Conservation (phyloP, 1,140 invertebrate species). For the Homarus americanus region DNA sequence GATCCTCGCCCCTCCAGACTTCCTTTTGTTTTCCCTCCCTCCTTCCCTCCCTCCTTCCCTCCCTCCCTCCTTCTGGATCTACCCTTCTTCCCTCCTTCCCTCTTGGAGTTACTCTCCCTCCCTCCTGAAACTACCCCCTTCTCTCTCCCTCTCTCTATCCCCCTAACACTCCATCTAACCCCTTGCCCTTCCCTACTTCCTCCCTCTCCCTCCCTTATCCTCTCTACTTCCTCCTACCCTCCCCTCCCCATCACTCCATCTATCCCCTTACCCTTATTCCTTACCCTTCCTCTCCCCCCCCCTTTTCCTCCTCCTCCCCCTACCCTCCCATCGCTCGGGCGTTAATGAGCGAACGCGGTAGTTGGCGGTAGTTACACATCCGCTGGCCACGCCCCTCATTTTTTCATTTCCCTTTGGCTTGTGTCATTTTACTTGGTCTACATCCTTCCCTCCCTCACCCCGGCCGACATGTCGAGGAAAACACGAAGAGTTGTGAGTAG, state of each 20-base stretch:
- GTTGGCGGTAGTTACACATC: conserved; percentile 55
- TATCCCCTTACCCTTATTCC: no score
- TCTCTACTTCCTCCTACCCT: not conserved
- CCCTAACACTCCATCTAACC: not conserved
- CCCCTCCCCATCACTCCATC: not conserved
- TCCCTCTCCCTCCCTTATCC: not conserved
- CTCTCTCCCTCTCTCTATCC: conserved; percentile 11
- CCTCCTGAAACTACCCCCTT: no score
- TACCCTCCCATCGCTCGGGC: conserved; percentile 1
- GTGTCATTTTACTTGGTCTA: not conserved
- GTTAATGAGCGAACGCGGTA: conserved; percentile 57
- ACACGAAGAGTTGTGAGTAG: not conserved
- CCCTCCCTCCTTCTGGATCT: not conserved
- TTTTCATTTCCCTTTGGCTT: not conserved
- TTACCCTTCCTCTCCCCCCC: not conserved
- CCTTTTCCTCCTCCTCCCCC: not conserved
- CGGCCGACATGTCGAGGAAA: not conserved
- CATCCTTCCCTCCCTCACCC: not conserved
- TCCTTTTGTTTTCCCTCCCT: conserved; percentile 41
- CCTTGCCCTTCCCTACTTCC: not conserved
- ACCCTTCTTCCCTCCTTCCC: not conserved
- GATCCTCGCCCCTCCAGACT: not conserved
- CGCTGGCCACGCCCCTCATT: conserved; percentile 6
- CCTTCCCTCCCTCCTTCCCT: not conserved
- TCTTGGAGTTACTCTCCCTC: not conserved